Percentiles rank a stretch among this genome's conserved stretches.
These are phyloP conservation scores for Anodontia alba DNA, from an alignment of 2,888 invertebrate species.

Conservation along the genomic window DNA sequence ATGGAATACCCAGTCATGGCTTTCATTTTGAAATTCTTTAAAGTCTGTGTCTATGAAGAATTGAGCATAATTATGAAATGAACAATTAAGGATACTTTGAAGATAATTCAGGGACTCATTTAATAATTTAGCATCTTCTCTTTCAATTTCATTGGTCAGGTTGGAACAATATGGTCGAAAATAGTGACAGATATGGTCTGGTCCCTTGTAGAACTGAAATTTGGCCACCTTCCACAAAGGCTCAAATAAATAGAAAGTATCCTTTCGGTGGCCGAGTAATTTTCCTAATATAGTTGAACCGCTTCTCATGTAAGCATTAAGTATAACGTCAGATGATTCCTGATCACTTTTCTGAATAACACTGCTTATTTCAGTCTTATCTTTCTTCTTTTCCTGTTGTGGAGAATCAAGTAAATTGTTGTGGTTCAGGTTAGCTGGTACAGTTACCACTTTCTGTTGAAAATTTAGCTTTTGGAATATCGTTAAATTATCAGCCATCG, in stretches of 20 bases:
- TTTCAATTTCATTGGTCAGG: neutral
- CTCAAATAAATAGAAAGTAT: neutral
- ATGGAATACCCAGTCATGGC: neutral
- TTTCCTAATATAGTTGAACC: neutral
- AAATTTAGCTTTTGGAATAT: no score
- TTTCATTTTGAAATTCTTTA: neutral
- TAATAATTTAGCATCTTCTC: neutral
- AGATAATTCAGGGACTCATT: neutral
- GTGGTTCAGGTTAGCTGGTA: neutral
- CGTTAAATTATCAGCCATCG: no score
- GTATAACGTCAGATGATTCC: neutral
- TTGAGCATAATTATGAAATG: neutral
- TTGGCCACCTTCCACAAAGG: conserved; percentile 7
- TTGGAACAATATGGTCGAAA: neutral
- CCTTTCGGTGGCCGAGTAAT: neutral
- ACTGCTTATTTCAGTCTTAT: no score
- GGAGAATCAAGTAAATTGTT: neutral
- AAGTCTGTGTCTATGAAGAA: neutral
- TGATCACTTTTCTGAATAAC: neutral
- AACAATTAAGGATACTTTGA: neutral
- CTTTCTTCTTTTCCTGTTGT: no score
- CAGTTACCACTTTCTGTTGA: no score
- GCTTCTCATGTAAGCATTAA: neutral
- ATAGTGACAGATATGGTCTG: neutral
- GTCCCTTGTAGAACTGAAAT: neutral